Conservation (phyloP, 1,140 invertebrate species). For the Formica exsecta region DNA sequence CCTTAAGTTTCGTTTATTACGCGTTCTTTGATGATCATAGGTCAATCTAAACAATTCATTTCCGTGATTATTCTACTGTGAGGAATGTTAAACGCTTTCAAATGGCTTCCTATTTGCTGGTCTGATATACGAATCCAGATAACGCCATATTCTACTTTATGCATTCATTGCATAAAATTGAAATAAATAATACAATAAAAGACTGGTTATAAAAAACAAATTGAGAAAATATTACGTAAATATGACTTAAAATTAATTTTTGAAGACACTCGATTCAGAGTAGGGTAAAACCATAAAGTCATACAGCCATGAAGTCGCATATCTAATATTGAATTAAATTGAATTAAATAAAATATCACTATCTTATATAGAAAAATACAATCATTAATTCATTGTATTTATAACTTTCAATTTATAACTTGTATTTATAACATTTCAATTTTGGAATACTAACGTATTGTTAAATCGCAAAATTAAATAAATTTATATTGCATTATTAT, state of each 20-base stretch:
- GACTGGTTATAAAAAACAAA: not conserved
- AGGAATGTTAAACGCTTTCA: constrained; percentile 34
- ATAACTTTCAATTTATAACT: no score
- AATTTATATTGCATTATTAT: not conserved
- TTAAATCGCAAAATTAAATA: not conserved
- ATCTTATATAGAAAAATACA: not conserved
- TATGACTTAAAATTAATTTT: not conserved
- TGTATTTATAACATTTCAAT: not conserved
- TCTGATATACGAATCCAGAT: not conserved
- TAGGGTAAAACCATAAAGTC: not conserved
- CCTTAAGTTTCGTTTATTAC: constrained; percentile 46
- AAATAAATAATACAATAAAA: not conserved
- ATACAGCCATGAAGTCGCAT: not conserved
- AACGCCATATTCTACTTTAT: not conserved
- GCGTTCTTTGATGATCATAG: constrained; percentile 22
- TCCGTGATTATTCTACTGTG: constrained; percentile 25
- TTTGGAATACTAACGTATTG: not conserved
- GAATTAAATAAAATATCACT: constrained; percentile 1
- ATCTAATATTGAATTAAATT: constrained; percentile 8
- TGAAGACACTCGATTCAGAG: not conserved
- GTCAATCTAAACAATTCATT: constrained; percentile 53
- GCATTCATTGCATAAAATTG: not conserved
- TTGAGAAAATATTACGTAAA: not conserved
- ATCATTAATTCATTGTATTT: not conserved
- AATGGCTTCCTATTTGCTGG: constrained; percentile 28